Conservation (phyloP, 2,797 vertebrate species). For the Echiichthys vipera region DNA sequence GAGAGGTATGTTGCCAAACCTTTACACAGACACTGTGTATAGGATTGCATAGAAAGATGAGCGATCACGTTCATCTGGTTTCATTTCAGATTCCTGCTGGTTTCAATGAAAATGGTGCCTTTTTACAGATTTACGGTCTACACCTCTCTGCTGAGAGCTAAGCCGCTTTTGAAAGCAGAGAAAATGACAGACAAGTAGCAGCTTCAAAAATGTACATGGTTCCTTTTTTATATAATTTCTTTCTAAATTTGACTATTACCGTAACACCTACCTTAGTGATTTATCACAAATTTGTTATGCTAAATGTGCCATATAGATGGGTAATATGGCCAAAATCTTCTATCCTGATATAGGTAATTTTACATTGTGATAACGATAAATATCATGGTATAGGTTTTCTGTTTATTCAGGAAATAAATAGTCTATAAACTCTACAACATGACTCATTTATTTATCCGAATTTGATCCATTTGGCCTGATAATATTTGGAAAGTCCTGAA, state of each 20-base stretch:
- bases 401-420: no score
- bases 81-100: conserved; percentile 29
- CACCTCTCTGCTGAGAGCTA: conserved; percentile 42
- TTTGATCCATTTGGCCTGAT: no score
- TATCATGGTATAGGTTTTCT: no score
- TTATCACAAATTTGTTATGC: not conserved
- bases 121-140: conserved; percentile 26
- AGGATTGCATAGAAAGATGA: conserved; percentile 47
- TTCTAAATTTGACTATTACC: conserved; percentile 27
- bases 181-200: conserved; percentile 46
- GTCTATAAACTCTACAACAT: no score
- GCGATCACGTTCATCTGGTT: conserved; percentile 36
- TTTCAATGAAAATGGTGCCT: conserved; percentile 12
- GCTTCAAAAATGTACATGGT: conserved; percentile 26
- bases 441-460: no score
- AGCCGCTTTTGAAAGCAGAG: conserved; percentile 57
- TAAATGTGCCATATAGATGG: no score
- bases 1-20: conserved; percentile 25
- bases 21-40: conserved; percentile 19
- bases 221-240: conserved; percentile 31
- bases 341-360: no score
- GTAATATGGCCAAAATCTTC: no score
- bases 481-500: no score
- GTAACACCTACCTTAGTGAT: not conserved
- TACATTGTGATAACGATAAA: no score